Evolutionary conservation across 2,113 vertebrate species (phyloP).

Genomic region (Rattus rattus): DNA sequence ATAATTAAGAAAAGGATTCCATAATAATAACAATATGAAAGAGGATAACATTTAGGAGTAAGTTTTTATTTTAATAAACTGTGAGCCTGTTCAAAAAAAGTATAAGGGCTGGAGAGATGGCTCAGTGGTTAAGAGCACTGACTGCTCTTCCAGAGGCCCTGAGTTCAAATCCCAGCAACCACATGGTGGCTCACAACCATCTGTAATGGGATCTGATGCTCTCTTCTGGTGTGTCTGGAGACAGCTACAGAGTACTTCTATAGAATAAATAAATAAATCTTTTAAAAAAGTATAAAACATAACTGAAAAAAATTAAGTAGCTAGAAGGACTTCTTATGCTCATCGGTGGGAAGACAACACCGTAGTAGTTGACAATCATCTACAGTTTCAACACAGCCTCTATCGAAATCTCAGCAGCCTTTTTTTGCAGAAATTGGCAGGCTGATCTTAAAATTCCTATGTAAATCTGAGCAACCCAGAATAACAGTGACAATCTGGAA

Average conservation of each 20-base stretch:
- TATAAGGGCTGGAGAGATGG: no score
- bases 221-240: no score
- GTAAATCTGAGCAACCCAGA: background rate
- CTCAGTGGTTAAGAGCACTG: no score
- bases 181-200: no score
- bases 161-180: no score
- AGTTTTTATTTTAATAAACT: background rate
- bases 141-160: no score
- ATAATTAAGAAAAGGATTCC: background rate
- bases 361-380: background rate
- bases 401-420: background rate
- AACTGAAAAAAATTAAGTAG: background rate
- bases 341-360: background rate
- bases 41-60: background rate
- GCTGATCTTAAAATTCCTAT: background rate
- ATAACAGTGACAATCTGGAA: constrained; percentile 1
- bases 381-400: background rate
- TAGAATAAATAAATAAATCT: no score
- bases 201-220: no score
- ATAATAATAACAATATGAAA: background rate
- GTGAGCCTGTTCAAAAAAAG: background rate
- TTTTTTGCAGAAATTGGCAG: background rate
- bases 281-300: background rate
- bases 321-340: background rate
- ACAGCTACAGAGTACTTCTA: no score